A percentile compares a stretch with the other conserved stretches of the same genome.
Evolutionary conservation across 2,888 invertebrate genomes (phyloP).

Genomic region (Cheilosia pagana): DNA sequence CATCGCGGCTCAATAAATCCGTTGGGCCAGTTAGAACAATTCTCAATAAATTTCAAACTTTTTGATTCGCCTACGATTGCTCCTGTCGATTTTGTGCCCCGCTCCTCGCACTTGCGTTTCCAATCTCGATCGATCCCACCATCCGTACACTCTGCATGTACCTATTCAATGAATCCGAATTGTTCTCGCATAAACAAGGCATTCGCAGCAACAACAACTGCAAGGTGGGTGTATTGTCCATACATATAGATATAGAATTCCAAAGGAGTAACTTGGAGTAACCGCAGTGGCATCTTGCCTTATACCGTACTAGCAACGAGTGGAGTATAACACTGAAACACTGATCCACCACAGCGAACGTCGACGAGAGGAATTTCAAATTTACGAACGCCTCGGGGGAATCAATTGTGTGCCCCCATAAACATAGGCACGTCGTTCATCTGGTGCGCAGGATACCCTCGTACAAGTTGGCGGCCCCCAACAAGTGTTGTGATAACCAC

Average conservation of each 20-base stretch:
- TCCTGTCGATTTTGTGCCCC: constrained; percentile 52
- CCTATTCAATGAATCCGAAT: constrained; percentile 70
- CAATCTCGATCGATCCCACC: constrained; percentile 22
- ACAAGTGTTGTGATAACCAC: constrained; percentile 45
- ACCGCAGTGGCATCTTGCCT: constrained; percentile 66
- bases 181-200: constrained; percentile 65
- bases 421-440: constrained; percentile 63
- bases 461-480: not conserved
- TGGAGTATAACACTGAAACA: constrained; percentile 6
- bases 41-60: constrained; percentile 71
- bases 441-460: constrained; percentile 21
- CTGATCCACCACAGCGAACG: constrained; percentile 24
- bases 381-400: constrained; percentile 69
- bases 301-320: constrained; percentile 3
- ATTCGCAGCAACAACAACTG: constrained; percentile 9
- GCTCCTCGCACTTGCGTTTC: constrained; percentile 8
- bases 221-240: constrained; percentile 64
- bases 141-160: constrained; percentile 18
- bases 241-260: not conserved
- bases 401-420: constrained; percentile 71
- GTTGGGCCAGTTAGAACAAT: constrained; percentile 67
- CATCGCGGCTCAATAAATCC: constrained; percentile 67
- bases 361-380: constrained; percentile 61
- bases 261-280: constrained; percentile 52
- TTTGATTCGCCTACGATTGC: constrained; percentile 71